phyloP scores from a whole-genome alignment of 64 coral and sea anemone species.

The Montipora capricornis region DNA sequence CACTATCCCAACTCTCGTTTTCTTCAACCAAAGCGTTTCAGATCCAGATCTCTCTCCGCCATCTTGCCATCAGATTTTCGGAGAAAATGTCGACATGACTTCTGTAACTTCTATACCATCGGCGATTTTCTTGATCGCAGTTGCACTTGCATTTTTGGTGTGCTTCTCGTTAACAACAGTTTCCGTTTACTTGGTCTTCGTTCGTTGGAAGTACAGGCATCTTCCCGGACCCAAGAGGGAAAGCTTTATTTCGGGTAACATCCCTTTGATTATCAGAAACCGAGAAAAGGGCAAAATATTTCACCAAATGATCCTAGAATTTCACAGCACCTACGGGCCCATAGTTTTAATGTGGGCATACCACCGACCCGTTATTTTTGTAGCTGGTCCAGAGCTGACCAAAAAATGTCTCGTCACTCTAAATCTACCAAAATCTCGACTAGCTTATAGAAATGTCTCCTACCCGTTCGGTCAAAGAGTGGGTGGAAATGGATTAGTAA shows the following conservation, averaged over 20 bases:
- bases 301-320: constrained; percentile 20
- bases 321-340: constrained; percentile 46
- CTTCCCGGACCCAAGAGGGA: constrained; percentile 65
- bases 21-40: no score
- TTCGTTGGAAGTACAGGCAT: constrained; percentile 72
- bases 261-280: constrained; percentile 11
- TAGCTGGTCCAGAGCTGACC: constrained; percentile 33
- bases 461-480: constrained; percentile 47
- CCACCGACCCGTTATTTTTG: constrained; percentile 35
- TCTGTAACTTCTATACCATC: no score
- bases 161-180: constrained; percentile 2
- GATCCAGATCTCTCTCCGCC: no score
- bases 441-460: constrained; percentile 8
- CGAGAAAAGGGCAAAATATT: constrained; percentile 6
- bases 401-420: constrained; percentile 53
- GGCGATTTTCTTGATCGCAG: not conserved
- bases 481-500: constrained; percentile 57
- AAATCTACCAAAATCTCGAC: constrained; percentile 46
- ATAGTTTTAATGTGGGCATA: constrained; percentile 57
- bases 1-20: no score
- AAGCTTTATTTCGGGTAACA: constrained; percentile 64
- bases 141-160: not conserved
- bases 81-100: no score
- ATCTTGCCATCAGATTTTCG: no score
- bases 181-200: constrained; percentile 46